Conservation (phyloP, 2,888 invertebrate genomes). For the Ichneumoninae sp. region DNA sequence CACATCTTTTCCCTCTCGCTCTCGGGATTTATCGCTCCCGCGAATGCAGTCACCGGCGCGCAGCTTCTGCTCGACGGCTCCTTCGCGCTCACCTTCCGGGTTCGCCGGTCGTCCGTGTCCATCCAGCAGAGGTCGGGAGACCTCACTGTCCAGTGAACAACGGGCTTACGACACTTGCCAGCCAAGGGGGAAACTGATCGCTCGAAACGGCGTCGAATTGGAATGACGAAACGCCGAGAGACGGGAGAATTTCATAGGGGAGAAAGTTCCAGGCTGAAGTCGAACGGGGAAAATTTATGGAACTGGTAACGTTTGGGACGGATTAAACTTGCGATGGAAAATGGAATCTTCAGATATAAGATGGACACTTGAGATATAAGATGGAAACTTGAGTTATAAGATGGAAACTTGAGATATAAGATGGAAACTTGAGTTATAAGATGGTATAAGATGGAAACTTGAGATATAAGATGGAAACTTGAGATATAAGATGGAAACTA, state of each 20-base stretch:
- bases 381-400: too few species aligned
- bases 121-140: not conserved
- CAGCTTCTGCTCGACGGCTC: conserved; percentile 3
- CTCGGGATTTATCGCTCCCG: conserved; percentile 24
- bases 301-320: too few species aligned
- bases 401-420: too few species aligned
- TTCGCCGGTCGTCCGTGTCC: conserved; percentile 17
- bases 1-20: not conserved
- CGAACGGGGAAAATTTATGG: too few species aligned
- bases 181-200: not conserved
- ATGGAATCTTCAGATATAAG: too few species aligned
- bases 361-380: too few species aligned
- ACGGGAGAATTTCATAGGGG: not conserved
- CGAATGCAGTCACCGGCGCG: not conserved
- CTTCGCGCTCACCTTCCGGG: conserved; percentile 36
- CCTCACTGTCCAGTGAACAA: not conserved
- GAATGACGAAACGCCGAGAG: not conserved
- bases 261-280: not conserved
- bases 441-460: too few species aligned
- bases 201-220: not conserved
- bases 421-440: too few species aligned
- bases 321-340: too few species aligned
- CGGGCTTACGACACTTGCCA: conserved; percentile 12
- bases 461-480: too few species aligned
- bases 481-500: too few species aligned